Percentiles rank a stretch among this genome's conserved stretches.
Evolutionary conservation across 2,797 vertebrate genomes (phyloP).

Genomic region (Acanthurus tractus): DNA sequence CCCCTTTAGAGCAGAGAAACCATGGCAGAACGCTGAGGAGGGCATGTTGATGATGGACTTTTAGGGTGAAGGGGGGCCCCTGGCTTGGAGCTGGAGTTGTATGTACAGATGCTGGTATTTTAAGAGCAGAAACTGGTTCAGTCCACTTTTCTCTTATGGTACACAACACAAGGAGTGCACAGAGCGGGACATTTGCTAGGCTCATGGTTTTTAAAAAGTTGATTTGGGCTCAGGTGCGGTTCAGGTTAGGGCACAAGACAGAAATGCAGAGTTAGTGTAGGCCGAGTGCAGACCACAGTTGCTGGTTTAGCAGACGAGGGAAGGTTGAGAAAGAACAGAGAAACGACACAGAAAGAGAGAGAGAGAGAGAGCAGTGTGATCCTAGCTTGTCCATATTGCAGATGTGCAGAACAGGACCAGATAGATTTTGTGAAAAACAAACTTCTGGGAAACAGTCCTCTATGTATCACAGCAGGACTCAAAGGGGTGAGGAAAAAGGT

Average conservation of each 20-base stretch:
- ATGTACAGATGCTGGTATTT: conserved; percentile 99
- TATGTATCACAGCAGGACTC: conserved; percentile 62
- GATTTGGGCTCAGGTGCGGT: conserved; percentile 66
- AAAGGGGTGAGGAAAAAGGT: conserved; percentile 56
- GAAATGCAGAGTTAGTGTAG: conserved; percentile 70
- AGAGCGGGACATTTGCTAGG: conserved; percentile 70
- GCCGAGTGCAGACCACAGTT: conserved; percentile 71
- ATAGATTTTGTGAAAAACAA: conserved; percentile 64
- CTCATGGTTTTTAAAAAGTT: conserved; percentile 69
- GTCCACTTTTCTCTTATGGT: conserved; percentile 75
- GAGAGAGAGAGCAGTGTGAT: conserved; percentile 62
- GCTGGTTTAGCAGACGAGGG: conserved; percentile 76
- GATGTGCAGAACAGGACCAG: conserved; percentile 67
- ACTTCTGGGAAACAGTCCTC: conserved; percentile 62
- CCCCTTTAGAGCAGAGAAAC: conserved; percentile 67
- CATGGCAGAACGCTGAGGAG: conserved; percentile 75
- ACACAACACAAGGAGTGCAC: conserved; percentile 79
- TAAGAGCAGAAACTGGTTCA: conserved; percentile 79
- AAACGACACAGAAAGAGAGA: conserved; percentile 57
- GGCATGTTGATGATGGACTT: conserved; percentile 69
- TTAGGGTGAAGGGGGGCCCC: conserved; percentile 60
- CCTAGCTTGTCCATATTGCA: conserved; percentile 72
- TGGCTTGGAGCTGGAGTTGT: conserved; percentile 86
- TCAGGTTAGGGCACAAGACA: conserved; percentile 79
- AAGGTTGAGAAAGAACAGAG: conserved; percentile 66